Evolutionary conservation across 2,113 vertebrate genomes (phyloP).

Genomic region (Malurus alboscapulatus): DNA sequence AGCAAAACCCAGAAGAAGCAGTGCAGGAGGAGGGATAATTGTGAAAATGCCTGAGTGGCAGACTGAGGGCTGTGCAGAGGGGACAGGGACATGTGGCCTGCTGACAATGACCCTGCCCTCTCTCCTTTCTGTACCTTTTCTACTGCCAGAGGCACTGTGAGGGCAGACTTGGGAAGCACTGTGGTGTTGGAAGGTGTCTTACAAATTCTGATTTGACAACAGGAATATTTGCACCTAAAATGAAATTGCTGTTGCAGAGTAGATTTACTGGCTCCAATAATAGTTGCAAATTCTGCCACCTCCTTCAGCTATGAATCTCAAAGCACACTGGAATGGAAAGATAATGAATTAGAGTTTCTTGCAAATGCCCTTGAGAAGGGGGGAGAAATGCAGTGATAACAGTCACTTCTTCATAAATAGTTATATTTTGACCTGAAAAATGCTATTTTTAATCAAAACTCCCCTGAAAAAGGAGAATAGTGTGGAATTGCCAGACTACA

Average conservation of each 20-base stretch:
- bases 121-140: neutral
- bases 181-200: neutral
- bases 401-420: neutral
- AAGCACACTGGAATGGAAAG: neutral
- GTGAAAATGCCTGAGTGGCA: neutral
- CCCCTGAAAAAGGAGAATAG: neutral
- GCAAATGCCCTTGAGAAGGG: neutral
- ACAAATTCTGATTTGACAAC: neutral
- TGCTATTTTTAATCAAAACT: conserved; percentile 4
- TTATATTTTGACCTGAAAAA: neutral
- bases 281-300: neutral
- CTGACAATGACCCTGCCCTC: accelerated
- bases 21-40: neutral
- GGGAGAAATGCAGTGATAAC: neutral
- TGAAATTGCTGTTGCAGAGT: neutral
- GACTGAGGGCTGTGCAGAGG: neutral
- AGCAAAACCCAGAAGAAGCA: neutral
- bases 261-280: neutral
- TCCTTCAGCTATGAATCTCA: neutral
- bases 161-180: neutral
- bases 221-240: neutral
- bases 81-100: accelerated
- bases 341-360: neutral
- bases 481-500: neutral
- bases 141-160: neutral